Conservation (phyloP, 2,797 vertebrate genomes). For the Tarsius wallacei region DNA sequence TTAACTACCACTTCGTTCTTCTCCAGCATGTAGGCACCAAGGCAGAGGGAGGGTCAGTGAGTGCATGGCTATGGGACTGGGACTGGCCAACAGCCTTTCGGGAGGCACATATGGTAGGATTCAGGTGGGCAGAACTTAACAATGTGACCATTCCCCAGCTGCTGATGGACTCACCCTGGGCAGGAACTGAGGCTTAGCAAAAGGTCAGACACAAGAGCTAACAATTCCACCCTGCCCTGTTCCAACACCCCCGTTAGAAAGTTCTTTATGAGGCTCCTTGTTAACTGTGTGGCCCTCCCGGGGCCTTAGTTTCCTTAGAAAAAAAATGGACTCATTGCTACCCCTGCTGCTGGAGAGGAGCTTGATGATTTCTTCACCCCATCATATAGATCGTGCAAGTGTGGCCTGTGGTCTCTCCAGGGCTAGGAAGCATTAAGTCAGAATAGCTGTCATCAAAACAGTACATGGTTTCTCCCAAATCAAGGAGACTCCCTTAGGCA, state of each 20-base stretch:
- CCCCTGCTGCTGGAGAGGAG: not conserved
- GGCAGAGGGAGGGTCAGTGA: not conserved
- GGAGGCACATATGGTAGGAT: not conserved
- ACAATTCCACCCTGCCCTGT: not conserved
- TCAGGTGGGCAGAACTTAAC: not conserved
- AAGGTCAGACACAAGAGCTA: not conserved
- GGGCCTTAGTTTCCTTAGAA: slow-evolving; percentile 42
- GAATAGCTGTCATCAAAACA: slow-evolving; percentile 39
- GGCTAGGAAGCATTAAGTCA: slow-evolving; percentile 45
- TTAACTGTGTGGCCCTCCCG: slow-evolving; percentile 50
- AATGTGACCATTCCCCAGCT: not conserved
- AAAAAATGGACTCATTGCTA: slow-evolving; percentile 27
- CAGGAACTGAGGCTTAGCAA: not conserved
- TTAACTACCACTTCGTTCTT: slow-evolving; percentile 21
- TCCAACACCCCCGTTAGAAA: not conserved
- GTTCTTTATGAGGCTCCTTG: not conserved
- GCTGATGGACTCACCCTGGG: not conserved
- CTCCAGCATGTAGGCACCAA: not conserved
- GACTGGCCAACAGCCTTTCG: not conserved
- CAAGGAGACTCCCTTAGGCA: not conserved
- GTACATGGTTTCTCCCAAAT: slow-evolving; percentile 38
- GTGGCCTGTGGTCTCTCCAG: not conserved
- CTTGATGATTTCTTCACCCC: slow-evolving; percentile 59
- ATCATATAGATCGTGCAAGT: not conserved
- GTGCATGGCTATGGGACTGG: not conserved